A percentile compares a stretch with the other conserved stretches of the same genome.
These are phyloP conservation scores for Acanthis flammea DNA, from an alignment of 2,797 vertebrate species.

Conservation along the genomic window DNA sequence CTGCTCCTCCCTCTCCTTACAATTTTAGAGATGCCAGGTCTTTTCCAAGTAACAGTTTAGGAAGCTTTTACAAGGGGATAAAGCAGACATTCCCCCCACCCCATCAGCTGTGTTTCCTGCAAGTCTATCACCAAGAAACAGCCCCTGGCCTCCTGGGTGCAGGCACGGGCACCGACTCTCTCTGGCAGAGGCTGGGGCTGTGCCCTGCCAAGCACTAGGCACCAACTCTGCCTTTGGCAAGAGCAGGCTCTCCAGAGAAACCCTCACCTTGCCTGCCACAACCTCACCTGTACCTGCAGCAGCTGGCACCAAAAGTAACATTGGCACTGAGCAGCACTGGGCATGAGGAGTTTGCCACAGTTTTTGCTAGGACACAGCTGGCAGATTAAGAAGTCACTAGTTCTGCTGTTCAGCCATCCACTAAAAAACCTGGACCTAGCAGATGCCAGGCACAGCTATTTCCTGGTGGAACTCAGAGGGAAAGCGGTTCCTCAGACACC, in stretches of 20 bases:
- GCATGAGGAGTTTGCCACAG: fast-evolving
- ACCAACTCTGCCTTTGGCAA: not conserved
- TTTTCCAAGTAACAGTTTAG: not conserved
- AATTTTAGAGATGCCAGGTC: not conserved
- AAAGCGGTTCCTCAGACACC: not conserved
- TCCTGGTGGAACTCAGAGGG: not conserved
- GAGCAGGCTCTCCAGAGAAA: not conserved
- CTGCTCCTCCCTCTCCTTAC: not conserved
- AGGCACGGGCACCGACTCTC: fast-evolving
- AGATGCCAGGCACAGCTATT: not conserved
- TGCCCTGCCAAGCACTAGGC: fast-evolving
- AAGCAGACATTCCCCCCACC: not conserved
- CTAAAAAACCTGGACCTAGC: not conserved
- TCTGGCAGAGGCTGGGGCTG: fast-evolving
- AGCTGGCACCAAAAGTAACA: not conserved
- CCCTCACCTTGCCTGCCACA: not conserved
- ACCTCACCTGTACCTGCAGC: not conserved
- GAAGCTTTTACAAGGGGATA: not conserved
- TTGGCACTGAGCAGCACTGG: fast-evolving
- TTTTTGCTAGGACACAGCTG: not conserved
- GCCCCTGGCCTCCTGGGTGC: not conserved
- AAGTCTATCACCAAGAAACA: not conserved
- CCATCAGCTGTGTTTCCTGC: not conserved
- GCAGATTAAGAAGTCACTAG: not conserved
- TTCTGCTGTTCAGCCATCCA: not conserved